Percentiles rank a stretch among this genome's conserved stretches.
phyloP scores from a whole-genome alignment of 2,888 invertebrate genomes.

The Caenorhabditis sp. region DNA sequence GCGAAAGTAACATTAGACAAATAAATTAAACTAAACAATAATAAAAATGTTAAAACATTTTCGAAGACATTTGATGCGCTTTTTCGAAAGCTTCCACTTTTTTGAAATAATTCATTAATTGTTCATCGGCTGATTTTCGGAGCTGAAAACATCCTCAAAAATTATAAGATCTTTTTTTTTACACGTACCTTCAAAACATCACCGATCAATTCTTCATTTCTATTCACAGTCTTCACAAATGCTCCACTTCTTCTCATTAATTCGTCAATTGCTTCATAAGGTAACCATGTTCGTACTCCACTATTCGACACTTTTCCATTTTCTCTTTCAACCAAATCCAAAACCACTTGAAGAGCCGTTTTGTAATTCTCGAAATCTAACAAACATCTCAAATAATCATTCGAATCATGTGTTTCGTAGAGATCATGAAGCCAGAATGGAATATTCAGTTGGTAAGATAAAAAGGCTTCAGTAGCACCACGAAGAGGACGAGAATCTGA shows the following conservation, averaged over 20 bases:
- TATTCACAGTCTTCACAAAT: not conserved
- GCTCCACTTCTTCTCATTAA: not conserved
- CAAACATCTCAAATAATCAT: constrained; percentile 54
- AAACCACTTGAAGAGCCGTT: constrained; percentile 42
- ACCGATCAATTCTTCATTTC: not conserved
- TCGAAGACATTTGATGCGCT: constrained; percentile 2
- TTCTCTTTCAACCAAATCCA: constrained; percentile 37
- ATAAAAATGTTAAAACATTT: not conserved
- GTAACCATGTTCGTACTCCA: not conserved
- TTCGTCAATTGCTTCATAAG: constrained; percentile 10
- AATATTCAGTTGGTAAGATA: constrained; percentile 25
- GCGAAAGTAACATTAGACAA: too few relatives aligned
- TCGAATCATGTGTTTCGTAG: constrained; percentile 48
- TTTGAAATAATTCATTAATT: constrained; percentile 4
- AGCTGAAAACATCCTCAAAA: not conserved
- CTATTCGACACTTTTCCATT: constrained; percentile 11
- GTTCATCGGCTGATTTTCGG: not conserved
- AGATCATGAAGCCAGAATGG: constrained; percentile 45
- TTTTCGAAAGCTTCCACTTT: constrained; percentile 2
- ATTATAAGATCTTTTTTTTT: not conserved
- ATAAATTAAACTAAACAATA: not conserved
- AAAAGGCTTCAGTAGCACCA: constrained; percentile 36
- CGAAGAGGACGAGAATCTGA: constrained; percentile 41
- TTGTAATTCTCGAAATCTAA: constrained; percentile 54
- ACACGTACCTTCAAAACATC: not conserved